Evolutionary conservation across 1,140 invertebrate species (phyloP), one percentile per base, ranked within the genome.

Genomic region (Popillia japonica): DNA sequence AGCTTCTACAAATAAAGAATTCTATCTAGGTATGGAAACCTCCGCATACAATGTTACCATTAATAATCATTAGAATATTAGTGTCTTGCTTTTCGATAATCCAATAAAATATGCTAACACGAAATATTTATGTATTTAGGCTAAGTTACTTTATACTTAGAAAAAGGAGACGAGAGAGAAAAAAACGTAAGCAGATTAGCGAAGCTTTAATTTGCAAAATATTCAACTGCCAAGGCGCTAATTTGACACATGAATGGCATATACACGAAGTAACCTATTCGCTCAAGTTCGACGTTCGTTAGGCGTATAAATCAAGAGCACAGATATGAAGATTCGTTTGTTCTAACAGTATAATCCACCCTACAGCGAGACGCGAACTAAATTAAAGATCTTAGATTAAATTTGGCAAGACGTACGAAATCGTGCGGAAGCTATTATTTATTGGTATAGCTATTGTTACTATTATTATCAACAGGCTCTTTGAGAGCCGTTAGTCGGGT

Each of bases 361-460:
- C 27, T 68, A 27, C 48, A 55, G 48, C 48, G 48, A 55, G 48
- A 55, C 61, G 61, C 61, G 27, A 34, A 68, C 61, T 34, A 68
- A 68, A 34, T 68, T 34, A 34, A 23, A 68, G 61, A 68, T 68
- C 61, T 68, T 34, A 68, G 61, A 68, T 68, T 68, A 68, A 34
- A 68, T 68, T 68, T 68, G 61, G 61, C 61, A 68, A 68, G 61
- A 23, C 20, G 61, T 68, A 34, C 61, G 61, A 68, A 68, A 68
- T 68, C 61, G 61, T 68, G 61, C 61, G 61, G 61, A 68, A 68
- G 61, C 61, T 68, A 68, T 68, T 68, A 68, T 68, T 68, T 68
- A 68, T 68, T 68, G 61, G 17, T 34, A 68, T 68, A 17, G 48
- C 48, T 55, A 55, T 55, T 55, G 48, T 55, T 55, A 17, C 48